Conservation (phyloP, 2,797 vertebrate genomes). For the Mus caroli region DNA sequence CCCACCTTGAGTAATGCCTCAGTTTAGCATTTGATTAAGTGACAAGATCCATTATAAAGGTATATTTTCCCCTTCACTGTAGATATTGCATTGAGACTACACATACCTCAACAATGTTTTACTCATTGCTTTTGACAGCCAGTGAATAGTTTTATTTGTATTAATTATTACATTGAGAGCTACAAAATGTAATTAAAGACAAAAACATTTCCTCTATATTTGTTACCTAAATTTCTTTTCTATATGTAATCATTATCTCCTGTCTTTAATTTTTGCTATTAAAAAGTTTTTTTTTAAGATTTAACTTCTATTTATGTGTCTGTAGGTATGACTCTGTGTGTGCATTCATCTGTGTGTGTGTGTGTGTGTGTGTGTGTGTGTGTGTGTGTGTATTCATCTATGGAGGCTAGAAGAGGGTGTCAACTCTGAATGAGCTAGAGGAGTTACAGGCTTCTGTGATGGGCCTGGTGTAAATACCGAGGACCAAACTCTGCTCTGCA, state of each 20-base stretch:
- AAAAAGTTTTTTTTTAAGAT: not conserved
- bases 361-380: not conserved
- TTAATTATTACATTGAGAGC: not conserved
- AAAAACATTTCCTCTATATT: conserved; percentile 17
- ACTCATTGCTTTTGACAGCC: conserved; percentile 41
- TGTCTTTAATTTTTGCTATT: not conserved
- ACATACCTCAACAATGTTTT: conserved; percentile 28
- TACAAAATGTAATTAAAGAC: not conserved
- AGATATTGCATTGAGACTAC: conserved; percentile 23
- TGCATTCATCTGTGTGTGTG: not conserved
- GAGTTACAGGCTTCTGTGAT: not conserved
- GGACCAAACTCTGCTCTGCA: not conserved
- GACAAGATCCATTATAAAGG: conserved; percentile 1
- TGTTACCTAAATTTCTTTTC: conserved; percentile 49
- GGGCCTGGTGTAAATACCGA: not conserved
- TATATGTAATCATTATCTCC: not conserved
- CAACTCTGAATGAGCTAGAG: not conserved
- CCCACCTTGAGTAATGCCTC: not conserved
- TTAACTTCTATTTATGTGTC: not conserved
- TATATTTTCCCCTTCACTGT: not conserved
- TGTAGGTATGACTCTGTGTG: not conserved
- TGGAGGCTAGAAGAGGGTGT: not conserved
- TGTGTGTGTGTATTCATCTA: not conserved
- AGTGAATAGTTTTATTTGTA: not conserved
- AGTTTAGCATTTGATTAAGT: conserved; percentile 41